Conservation (phyloP, 2,113 vertebrate genomes). For the Siniperca knerii region DNA sequence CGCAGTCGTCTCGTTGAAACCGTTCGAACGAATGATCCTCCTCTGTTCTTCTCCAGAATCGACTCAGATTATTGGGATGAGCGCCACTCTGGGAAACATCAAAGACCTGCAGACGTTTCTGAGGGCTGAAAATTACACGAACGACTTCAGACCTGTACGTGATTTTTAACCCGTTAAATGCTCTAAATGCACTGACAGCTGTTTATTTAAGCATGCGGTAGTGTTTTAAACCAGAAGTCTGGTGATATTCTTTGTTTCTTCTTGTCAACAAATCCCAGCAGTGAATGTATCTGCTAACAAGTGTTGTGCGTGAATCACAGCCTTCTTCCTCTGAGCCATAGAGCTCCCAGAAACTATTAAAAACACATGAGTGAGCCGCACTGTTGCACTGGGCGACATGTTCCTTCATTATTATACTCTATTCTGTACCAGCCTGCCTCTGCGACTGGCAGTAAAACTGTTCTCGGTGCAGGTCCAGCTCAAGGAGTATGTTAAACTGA, state of each 20-base stretch:
- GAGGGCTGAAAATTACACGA: conserved; percentile 91
- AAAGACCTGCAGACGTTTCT: conserved; percentile 93
- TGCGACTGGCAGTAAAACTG: background rate
- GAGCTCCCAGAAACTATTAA: no score
- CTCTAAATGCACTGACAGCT: no score
- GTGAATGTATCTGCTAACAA: no score
- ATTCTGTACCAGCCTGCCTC: no score
- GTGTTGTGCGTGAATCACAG: no score
- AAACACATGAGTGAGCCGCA: no score
- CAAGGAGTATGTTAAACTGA: conserved; percentile 93
- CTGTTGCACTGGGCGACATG: no score
- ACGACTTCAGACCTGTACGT: conserved; percentile 93
- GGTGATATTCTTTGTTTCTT: no score
- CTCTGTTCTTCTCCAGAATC: conserved; percentile 76
- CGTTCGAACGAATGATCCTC: background rate
- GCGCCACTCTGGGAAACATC: conserved; percentile 94
- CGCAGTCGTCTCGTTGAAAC: background rate
- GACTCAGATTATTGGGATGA: conserved; percentile 97
- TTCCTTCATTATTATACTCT: no score
- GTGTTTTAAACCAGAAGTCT: no score
- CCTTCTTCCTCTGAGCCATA: no score
- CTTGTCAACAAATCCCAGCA: no score
- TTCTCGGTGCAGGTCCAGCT: conserved; percentile 88
- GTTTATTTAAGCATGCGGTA: background rate
- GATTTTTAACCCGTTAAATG: background rate